Conservation (phyloP, 23 tunicate genomes). For the Phallusia fumigata region DNA sequence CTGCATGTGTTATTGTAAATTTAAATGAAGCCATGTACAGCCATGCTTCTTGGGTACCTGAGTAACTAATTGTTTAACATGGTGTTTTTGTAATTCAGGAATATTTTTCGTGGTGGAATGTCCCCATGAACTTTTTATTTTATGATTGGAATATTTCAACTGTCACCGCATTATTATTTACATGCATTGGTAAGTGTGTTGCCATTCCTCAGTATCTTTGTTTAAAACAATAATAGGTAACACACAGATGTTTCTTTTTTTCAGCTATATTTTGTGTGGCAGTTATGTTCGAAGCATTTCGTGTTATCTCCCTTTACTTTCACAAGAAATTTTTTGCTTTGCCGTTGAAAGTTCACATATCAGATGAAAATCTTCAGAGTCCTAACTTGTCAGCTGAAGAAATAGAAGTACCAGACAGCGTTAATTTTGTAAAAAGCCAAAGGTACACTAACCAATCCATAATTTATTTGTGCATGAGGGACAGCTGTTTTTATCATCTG, state of each 20-base stretch:
- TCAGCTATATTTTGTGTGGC: constrained; percentile 55
- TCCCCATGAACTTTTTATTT: constrained; percentile 37
- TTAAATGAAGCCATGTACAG: too few species aligned
- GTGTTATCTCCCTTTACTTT: constrained; percentile 1
- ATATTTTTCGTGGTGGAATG: constrained; percentile 39
- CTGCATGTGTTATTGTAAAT: too few species aligned
- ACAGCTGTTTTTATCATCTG: not conserved
- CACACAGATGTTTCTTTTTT: not conserved
- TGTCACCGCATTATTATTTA: constrained; percentile 19
- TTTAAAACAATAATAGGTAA: not conserved
- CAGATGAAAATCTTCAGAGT: not conserved
- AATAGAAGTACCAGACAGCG: constrained; percentile 38
- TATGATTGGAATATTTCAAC: constrained; percentile 29
- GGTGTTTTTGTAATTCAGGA: not conserved
- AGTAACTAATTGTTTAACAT: not conserved
- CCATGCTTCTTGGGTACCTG: not conserved
- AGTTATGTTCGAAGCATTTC: constrained; percentile 28
- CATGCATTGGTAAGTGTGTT: constrained; percentile 26
- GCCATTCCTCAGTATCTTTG: too few species aligned
- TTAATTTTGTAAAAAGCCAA: constrained; percentile 34
- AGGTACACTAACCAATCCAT: constrained; percentile 12
- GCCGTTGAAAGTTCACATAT: constrained; percentile 18
- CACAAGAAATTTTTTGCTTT: constrained; percentile 21
- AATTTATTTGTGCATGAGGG: not conserved
- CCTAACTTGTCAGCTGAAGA: not conserved